phyloP scores from a whole-genome alignment of 2,113 vertebrate species.

The Choloepus hoffmanni region DNA sequence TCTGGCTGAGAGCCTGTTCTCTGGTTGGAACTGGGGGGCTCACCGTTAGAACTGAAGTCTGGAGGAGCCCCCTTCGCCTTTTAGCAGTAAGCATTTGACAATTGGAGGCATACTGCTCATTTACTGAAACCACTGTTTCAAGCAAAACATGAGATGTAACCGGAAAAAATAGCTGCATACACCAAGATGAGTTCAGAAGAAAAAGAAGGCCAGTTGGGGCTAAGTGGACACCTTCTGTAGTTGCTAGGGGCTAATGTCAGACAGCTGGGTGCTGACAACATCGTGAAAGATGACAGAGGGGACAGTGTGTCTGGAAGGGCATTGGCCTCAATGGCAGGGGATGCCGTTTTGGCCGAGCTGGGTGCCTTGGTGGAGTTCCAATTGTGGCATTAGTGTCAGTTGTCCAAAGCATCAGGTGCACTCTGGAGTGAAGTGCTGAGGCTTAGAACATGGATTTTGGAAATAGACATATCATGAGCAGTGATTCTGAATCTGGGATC shows the following conservation, averaged over 20 bases:
- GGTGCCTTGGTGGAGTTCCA: neutral
- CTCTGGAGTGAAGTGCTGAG: neutral
- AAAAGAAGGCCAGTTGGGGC: neutral
- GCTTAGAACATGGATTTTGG: neutral
- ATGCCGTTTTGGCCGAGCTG: neutral
- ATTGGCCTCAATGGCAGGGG: neutral
- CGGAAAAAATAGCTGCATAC: neutral
- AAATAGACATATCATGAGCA: too few species aligned
- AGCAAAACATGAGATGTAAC: neutral
- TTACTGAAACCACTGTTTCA: neutral
- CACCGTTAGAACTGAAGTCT: neutral
- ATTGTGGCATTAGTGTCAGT: accelerated
- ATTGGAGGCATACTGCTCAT: too few species aligned
- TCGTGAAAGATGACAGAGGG: too few species aligned
- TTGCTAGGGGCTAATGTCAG: neutral
- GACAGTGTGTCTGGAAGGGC: neutral
- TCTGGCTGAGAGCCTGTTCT: neutral
- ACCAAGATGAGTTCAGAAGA: neutral
- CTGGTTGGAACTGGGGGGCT: neutral
- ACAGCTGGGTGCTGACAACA: accelerated
- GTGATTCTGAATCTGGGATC: neutral
- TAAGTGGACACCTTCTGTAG: accelerated
- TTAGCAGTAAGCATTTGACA: neutral
- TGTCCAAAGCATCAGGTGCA: neutral
- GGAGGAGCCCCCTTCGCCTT: accelerated